phyloP scores from a whole-genome alignment of 1,140 invertebrate genomes.

The Caenorhabditis tropicalis region DNA sequence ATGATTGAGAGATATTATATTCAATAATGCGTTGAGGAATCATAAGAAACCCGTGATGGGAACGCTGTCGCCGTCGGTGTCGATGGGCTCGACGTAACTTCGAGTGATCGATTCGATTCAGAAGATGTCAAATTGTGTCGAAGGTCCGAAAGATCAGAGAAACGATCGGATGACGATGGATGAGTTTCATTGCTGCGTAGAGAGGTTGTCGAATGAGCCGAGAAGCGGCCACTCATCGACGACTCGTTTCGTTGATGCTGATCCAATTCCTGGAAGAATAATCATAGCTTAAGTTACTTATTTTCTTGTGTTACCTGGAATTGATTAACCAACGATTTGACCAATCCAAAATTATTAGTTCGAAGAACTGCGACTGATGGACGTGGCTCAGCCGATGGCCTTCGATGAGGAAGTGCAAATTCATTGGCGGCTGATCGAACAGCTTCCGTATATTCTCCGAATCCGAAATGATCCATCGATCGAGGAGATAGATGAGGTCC shows the following conservation, averaged over 20 bases:
- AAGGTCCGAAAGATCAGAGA: slow-evolving; percentile 6
- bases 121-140: not conserved
- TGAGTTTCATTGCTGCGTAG: slow-evolving; percentile 7
- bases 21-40: not conserved
- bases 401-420: not conserved
- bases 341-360: slow-evolving; percentile 13
- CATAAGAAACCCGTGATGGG: not conserved
- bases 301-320: not conserved
- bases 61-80: not conserved
- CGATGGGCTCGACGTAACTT: not conserved
- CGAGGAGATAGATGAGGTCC: not conserved
- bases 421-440: not conserved
- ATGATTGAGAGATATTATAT: not conserved
- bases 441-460: not conserved
- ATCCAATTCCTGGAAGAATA: slow-evolving; percentile 7
- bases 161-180: slow-evolving; percentile 1
- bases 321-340: not conserved
- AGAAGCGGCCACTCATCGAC: not conserved
- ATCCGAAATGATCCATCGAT: not conserved
- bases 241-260: not conserved
- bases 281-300: not conserved
- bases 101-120: not conserved
- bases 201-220: not conserved
- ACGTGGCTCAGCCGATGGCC: not conserved
- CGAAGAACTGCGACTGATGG: slow-evolving; percentile 7